Conservation (phyloP, 2,113 vertebrate species). For the Bubo scandiacus region DNA sequence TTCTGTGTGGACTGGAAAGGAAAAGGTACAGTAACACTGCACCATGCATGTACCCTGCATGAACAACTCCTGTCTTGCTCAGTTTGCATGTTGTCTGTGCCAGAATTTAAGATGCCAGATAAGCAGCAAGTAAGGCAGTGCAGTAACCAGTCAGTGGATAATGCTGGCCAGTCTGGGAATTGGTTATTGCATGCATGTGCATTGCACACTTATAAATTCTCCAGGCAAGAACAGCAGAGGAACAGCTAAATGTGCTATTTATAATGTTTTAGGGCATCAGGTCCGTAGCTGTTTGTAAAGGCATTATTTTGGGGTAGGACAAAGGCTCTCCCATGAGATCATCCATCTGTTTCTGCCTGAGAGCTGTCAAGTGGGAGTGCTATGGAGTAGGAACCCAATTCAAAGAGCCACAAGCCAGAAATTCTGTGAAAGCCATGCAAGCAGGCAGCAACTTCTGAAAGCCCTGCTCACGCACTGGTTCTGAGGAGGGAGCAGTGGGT, state of each 20-base stretch:
- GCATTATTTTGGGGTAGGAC: not conserved
- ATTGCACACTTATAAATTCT: not conserved
- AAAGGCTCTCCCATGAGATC: not conserved
- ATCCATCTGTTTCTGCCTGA: not conserved
- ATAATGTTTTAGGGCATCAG: not conserved
- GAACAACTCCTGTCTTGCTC: conserved; percentile 19
- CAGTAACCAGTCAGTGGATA: not conserved
- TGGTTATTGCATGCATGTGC: not conserved
- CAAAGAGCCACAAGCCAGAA: not conserved
- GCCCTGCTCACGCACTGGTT: rapidly evolving
- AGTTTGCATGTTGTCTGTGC: conserved; percentile 19
- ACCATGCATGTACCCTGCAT: conserved; percentile 64
- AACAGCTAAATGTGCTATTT: not conserved
- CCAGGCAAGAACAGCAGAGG: not conserved
- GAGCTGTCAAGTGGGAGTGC: not conserved
- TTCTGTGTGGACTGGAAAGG: conserved; percentile 82
- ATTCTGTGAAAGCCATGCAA: not conserved
- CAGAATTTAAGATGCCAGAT: not conserved
- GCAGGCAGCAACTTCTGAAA: not conserved
- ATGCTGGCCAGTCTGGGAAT: not conserved
- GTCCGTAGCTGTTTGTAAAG: not conserved
- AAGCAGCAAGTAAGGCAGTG: not conserved
- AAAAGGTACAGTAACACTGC: conserved; percentile 87
- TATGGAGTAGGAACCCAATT: not conserved
- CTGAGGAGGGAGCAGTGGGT: not conserved